Evolutionary conservation across 2,113 vertebrate species (phyloP).

Genomic region (Perca flavescens): DNA sequence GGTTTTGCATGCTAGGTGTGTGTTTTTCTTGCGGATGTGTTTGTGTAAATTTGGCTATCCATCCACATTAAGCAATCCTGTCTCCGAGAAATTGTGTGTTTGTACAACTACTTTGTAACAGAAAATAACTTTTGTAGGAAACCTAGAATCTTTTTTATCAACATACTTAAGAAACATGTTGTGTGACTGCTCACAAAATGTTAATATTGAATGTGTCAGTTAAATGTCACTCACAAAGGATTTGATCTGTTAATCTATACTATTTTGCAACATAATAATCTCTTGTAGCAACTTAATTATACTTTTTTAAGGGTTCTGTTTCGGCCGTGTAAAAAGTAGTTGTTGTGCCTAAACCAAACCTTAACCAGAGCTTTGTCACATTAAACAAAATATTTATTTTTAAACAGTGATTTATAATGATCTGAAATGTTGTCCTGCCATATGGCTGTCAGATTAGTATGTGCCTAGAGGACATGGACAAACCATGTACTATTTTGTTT

Average conservation of each 20-base stretch:
- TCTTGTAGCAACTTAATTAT: background rate
- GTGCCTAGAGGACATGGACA: background rate
- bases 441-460: no score
- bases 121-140: background rate
- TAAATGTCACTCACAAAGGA: background rate
- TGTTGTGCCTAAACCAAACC: no score
- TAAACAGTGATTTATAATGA: background rate
- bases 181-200: background rate
- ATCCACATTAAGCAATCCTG: background rate
- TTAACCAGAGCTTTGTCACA: no score
- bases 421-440: background rate
- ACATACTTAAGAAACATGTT: background rate
- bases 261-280: background rate
- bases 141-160: background rate
- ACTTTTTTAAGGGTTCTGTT: no score
- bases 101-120: background rate
- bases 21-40: background rate
- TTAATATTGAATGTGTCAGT: background rate
- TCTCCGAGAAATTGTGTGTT: background rate
- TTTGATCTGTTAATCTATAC: background rate
- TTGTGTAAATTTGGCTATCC: background rate
- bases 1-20: constrained; percentile 11
- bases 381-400: background rate
- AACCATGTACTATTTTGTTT: background rate
- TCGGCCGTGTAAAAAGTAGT: no score